Base-by-base conservation (phyloP, 1,140 invertebrate species). In the Polypedilum vanderplanki region DNA sequence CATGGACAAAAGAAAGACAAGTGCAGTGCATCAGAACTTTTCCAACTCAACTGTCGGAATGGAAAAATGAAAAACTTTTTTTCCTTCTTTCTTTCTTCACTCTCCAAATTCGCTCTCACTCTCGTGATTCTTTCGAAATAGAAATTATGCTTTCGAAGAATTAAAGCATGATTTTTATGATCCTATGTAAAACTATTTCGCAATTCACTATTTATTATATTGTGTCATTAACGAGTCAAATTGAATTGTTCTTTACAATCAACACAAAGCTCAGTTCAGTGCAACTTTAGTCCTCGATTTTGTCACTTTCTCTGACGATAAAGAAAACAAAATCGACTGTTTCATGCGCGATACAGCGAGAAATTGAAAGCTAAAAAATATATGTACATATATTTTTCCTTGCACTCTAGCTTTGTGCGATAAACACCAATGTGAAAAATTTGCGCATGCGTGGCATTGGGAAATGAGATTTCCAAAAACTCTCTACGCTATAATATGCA, bases 21-120 rank as follows among this genome's bases (percentile, higher is more conserved):
- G n/a, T n/a, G 46, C 17, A 70, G 65, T 70, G 65, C 65, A 70
- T 22, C 65, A 70, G 65, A 70, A 70, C 18, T 70, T 70, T 18
- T 70, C 65, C 65, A 33, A 70, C 65, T 22, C 17, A 70, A 70
- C 65, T 70, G 65, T 70, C 15, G 65, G 18, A 57, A 57, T n/a
- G 46, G 12, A 57, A n/a, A 15, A 57, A 12, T n/a, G 12, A 57
- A 70, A 67, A 20, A 67, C 18, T 70, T 70, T 20, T 70, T 70
- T 70, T 70, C n/a, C 18, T 70, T 70, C 65, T 20, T 18, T 22
- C 9, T 18, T 70, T 22, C 9, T n/a, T n/a, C 46, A 57, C 46
- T n/a, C 46, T 57, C 46, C 4, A 46, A 3, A 10, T 57, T 57
- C 12, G n/a, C 46, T 57, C n/a, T n/a, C 46, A 18, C 65, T 70